Evolutionary conservation across 2,113 vertebrate genomes (phyloP).

Genomic region (Rhineura floridana): DNA sequence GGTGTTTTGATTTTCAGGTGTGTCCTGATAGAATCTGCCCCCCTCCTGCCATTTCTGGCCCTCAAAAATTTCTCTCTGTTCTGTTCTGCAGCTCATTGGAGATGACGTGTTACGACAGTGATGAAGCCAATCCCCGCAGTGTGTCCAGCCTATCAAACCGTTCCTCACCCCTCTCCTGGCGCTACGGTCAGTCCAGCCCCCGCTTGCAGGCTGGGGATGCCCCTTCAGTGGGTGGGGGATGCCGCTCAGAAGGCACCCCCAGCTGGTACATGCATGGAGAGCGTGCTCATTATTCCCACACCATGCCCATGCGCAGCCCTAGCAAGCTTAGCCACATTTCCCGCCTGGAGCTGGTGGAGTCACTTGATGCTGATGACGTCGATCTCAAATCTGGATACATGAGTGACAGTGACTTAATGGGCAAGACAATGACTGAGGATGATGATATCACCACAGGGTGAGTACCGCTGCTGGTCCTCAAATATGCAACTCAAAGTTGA

Average conservation of each 20-base stretch:
- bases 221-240: conserved; percentile 87
- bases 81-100: conserved; percentile 82
- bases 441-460: conserved; percentile 93
- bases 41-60: neutral
- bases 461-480: conserved; percentile 22
- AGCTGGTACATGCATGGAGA: conserved; percentile 81
- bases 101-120: conserved; percentile 90
- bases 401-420: conserved; percentile 85
- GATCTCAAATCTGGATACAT: conserved; percentile 92
- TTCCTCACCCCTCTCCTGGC: conserved; percentile 94
- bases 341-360: conserved; percentile 88
- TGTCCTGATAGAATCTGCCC: neutral
- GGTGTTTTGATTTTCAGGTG: neutral
- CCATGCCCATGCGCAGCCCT: conserved; percentile 90
- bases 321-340: conserved; percentile 87
- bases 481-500: neutral
- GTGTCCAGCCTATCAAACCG: conserved; percentile 93
- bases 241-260: conserved; percentile 78
- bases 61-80: conserved; percentile 21
- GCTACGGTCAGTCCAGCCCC: conserved; percentile 92
- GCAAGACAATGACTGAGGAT: conserved; percentile 86
- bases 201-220: conserved; percentile 93
- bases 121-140: conserved; percentile 89
- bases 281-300: conserved; percentile 85
- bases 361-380: conserved; percentile 79